Percentiles rank a stretch among this genome's conserved stretches.
phyloP scores from a whole-genome alignment of 2,888 invertebrate species.

The Pollenia amentaria region DNA sequence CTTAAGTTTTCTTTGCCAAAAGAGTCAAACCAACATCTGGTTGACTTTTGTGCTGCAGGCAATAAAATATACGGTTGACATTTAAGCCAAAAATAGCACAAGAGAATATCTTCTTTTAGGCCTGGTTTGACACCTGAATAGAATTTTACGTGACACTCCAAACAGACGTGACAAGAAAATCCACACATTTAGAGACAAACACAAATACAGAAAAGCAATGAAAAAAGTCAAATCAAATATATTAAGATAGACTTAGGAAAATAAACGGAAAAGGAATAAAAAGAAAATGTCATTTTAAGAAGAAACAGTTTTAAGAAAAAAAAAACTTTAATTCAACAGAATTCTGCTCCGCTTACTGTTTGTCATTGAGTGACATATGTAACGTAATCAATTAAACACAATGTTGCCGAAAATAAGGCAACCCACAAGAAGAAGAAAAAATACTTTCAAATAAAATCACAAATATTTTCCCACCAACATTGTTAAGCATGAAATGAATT shows the following conservation, averaged over 20 bases:
- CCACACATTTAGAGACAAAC: constrained; percentile 41
- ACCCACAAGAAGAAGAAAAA: constrained; percentile 7
- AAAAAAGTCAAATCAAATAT: constrained; percentile 7
- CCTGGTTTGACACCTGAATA: constrained; percentile 69
- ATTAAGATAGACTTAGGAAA: constrained; percentile 12
- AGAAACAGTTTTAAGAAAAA: background rate
- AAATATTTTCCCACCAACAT: constrained; percentile 72
- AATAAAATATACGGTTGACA: constrained; percentile 69
- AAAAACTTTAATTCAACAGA: background rate
- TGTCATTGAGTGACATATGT: constrained; percentile 55
- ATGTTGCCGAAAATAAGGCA: constrained; percentile 52
- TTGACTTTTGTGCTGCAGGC: constrained; percentile 25
- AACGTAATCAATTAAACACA: constrained; percentile 63
- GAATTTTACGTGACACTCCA: constrained; percentile 71
- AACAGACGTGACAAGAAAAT: constrained; percentile 70
- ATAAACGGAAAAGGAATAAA: constrained; percentile 22
- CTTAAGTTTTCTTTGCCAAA: background rate
- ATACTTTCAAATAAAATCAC: constrained; percentile 19
- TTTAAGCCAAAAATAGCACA: constrained; percentile 63
- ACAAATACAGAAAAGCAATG: background rate
- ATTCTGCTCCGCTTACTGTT: constrained; percentile 14
- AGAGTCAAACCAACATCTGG: constrained; percentile 57
- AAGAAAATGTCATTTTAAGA: constrained; percentile 36
- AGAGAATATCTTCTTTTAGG: constrained; percentile 72
- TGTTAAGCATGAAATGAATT: constrained; percentile 45